Evolutionary conservation across 1,140 invertebrate species (phyloP), one percentile per base, ranked within the genome.

Genomic region (Platyura marginata): DNA sequence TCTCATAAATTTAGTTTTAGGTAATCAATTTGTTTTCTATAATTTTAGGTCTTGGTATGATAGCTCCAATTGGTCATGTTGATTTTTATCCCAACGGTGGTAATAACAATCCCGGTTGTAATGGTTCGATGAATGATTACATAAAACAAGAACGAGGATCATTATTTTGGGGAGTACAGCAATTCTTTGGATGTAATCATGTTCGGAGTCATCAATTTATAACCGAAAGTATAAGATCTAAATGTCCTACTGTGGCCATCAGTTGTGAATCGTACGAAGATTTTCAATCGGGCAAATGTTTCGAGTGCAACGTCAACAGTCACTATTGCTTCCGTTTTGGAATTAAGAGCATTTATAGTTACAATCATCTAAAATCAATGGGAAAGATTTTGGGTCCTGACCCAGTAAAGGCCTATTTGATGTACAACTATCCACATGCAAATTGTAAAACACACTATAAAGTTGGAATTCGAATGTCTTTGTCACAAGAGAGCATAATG

Each of bases 71-170:
- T 25, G 87, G 83, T 0, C 85, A 91, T 54, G 74, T 90, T 1
- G 89, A 93, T 59, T 93, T 89, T 62, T 92, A 80, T 58, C 87
- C 87, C 0, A 93, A 92, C 51, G 84, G 85, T 0, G 88, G 88
- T 0, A 70, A 72, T 5, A 72, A 77, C 46, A 88, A 91, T 58
- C 88, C 88, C 0, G 88, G 88, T 1, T 92, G 88, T 54, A 75
- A 74, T 47, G 71, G 77, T 46, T 74, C 74, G 18, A 69, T 82
- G 15, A 63, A 75, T 39, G 70, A 81, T 40, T 76, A 74, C 4
- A 75, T 84, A 35, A 16, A 10, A 18, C 15, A 11, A 16, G 70
- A 76, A 54, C 66, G 74, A 18, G 77, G 71, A 39, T 63, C 65
- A 5, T 52, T 72, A 43, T 66, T 72, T 55, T 48, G 55, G 66